Conservation (phyloP, 2,113 vertebrate species). For the Petroica traversi region DNA sequence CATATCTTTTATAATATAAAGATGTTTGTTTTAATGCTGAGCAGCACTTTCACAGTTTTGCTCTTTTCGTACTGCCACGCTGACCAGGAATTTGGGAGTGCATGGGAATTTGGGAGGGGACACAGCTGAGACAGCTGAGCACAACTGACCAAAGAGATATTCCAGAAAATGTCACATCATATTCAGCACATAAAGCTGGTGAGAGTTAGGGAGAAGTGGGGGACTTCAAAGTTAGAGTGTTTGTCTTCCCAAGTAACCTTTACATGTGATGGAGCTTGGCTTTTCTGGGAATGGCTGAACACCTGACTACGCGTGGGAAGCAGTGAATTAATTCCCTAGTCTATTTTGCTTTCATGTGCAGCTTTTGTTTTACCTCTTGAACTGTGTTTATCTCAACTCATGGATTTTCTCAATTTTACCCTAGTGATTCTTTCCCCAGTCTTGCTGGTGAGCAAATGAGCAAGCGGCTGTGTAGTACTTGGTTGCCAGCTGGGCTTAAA, state of each 20-base stretch:
- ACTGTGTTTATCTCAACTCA: not conserved
- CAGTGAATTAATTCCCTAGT: not conserved
- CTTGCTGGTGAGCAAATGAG: not conserved
- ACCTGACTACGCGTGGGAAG: not conserved
- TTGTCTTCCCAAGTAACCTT: not conserved
- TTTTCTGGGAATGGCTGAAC: not conserved
- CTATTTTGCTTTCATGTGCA: not conserved
- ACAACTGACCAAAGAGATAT: not conserved
- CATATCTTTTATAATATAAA: no score
- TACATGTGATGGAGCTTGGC: not conserved
- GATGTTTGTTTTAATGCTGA: not conserved
- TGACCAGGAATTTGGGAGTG: not conserved
- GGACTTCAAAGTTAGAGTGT: not conserved
- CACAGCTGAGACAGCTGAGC: not conserved
- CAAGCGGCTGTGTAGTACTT: not conserved
- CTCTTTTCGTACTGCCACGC: rapidly evolving
- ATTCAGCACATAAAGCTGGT: not conserved
- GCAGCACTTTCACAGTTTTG: not conserved
- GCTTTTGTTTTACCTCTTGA: not conserved
- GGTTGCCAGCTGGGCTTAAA: not conserved
- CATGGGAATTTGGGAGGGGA: not conserved
- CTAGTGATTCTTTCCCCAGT: not conserved
- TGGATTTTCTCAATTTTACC: not conserved
- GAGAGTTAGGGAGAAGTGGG: not conserved
- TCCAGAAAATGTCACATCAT: not conserved